Evolutionary conservation across 1,140 invertebrate species (phyloP), one percentile per base, ranked within the genome.

Genomic region (Drosophila arawakana): DNA sequence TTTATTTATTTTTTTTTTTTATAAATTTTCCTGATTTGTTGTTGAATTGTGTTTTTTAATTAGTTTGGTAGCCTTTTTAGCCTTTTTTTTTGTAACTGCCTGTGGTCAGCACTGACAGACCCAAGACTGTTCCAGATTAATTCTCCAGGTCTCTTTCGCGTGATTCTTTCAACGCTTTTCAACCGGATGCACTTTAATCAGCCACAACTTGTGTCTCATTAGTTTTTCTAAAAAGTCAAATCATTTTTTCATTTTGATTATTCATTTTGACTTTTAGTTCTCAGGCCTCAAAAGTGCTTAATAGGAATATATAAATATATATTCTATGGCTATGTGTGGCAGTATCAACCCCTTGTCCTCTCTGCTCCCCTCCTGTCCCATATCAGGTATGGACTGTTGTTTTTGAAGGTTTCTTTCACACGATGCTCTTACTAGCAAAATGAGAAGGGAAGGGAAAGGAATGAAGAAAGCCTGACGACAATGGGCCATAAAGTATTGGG

Each of bases 321-420:
- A 11, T 21, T 10, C 2, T 47, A 37, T 18, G 55, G 13, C 49
- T 37, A 62, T 49, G 47, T 37, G 52, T 49, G 47, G 54, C 25
- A 30, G 25, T 6, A 30, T 4, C 25, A 30, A 30, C 25, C 25
- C 25, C 25, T 30, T 30, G 25, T 30, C 69, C 61, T 2, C 18
- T 21, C 18, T 21, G 18, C 2, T 21, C 18, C 18, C 18, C 18
- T 21, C 9, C 21, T 25, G 50, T 49, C 5, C 18, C 2, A 13
- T 21, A 8, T 37, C 60, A 47, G 52, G 13, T 41, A 60, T 49
- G 58, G 41, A 18, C 47, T 57, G 52, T 67, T 57, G 25, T 30
- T 35, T 21, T 30, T 49, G 50, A 73, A 68, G 55, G 55, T 78
- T 81, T 58, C 41, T 75, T 82, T 78, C 72, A 73, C 72, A 81